Percentiles rank a stretch among this genome's conserved stretches.
These are phyloP conservation scores for Bufo bufo DNA, from an alignment of 2,113 vertebrate genomes.

Conservation along the genomic window DNA sequence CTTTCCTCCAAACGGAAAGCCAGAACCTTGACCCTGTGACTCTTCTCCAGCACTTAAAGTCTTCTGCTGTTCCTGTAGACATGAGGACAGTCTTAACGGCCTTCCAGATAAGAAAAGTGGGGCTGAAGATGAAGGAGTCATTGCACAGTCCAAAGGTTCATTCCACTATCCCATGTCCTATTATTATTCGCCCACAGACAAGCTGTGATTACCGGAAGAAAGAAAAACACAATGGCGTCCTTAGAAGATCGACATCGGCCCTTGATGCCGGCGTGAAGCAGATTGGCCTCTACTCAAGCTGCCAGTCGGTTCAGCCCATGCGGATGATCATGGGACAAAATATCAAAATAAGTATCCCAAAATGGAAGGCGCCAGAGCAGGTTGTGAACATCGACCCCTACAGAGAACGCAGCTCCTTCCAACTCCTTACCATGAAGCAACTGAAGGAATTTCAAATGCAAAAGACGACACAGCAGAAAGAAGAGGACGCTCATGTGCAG, in stretches of 20 bases:
- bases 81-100: conserved; percentile 62
- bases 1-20: conserved; percentile 14
- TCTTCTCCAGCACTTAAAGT: conserved; percentile 39
- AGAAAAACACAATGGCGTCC: neutral
- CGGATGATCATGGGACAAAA: conserved; percentile 31
- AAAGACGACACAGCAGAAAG: conserved; percentile 54
- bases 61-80: conserved; percentile 11
- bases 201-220: neutral
- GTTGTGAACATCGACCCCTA: conserved; percentile 51
- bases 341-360: fast-evolving
- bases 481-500: conserved; percentile 23
- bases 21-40: conserved; percentile 10
- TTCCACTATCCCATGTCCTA: conserved; percentile 67
- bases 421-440: conserved; percentile 70
- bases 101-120: conserved; percentile 65
- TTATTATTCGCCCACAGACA: conserved; percentile 58
- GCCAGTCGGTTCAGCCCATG: conserved; percentile 52
- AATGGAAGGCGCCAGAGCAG: neutral
- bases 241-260: neutral
- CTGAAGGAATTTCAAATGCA: conserved; percentile 61
- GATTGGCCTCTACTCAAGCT: conserved; percentile 17
- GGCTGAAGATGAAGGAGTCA: conserved; percentile 66
- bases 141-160: conserved; percentile 59
- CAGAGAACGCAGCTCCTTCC: conserved; percentile 61
- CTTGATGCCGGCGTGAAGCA: neutral